phyloP scores from a whole-genome alignment of 2,113 vertebrate species.

The Narcine bancroftii region DNA sequence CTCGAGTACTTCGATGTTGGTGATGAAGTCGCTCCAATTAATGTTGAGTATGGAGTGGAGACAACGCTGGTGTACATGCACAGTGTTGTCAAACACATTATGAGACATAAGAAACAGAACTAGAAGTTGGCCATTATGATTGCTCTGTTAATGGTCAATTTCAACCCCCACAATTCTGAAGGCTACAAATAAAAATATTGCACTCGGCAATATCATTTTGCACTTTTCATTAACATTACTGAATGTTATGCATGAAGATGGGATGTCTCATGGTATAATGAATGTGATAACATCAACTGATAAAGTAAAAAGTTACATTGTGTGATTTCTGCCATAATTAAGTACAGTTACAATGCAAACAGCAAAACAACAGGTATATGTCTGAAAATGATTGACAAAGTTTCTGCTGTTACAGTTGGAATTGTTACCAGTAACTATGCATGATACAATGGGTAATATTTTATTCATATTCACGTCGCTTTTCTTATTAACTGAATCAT shows the following conservation, averaged over 20 bases:
- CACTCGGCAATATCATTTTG: neutral
- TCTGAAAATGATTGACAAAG: neutral
- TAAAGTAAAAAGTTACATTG: neutral
- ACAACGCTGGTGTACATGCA: too few relatives aligned
- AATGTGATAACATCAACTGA: neutral
- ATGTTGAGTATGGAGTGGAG: too few relatives aligned
- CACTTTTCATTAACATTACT: neutral
- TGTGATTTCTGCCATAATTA: neutral
- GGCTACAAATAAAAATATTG: too few relatives aligned
- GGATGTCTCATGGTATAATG: neutral
- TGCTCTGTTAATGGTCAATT: too few relatives aligned
- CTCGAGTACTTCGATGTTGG: too few relatives aligned
- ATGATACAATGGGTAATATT: neutral
- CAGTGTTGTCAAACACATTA: too few relatives aligned
- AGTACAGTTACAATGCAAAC: neutral
- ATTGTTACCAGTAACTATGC: neutral
- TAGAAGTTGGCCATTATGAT: too few relatives aligned
- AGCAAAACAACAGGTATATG: neutral
- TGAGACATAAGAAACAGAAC: too few relatives aligned
- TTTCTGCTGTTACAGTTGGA: neutral
- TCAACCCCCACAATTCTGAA: too few relatives aligned
- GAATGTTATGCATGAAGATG: neutral
- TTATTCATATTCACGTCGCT: neutral
- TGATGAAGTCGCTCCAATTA: too few relatives aligned
- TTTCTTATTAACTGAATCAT: neutral